Conservation (phyloP, 2,797 vertebrate species). For the Holocentrus rufus region DNA sequence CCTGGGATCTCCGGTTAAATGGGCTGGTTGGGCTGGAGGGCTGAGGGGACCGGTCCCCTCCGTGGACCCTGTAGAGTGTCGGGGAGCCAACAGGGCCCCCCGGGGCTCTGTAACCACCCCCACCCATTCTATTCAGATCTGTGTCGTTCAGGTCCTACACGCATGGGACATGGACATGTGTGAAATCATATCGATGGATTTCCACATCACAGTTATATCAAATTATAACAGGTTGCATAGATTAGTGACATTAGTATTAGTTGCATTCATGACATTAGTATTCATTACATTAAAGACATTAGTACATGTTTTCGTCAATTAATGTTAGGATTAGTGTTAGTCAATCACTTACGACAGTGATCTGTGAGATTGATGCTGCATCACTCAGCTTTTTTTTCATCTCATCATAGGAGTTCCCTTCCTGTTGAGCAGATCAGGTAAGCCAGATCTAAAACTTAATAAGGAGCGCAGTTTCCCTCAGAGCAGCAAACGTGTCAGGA, state of each 20-base stretch:
- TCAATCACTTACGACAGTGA: slow-evolving; percentile 86
- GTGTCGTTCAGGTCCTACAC: slow-evolving; percentile 84
- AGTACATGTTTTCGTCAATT: slow-evolving; percentile 13
- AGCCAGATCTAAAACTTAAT: slow-evolving; percentile 41
- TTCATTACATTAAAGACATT: background rate
- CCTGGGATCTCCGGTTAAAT: background rate
- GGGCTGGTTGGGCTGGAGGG: slow-evolving; percentile 46
- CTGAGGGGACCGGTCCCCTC: slow-evolving; percentile 48
- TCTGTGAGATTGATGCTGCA: slow-evolving; percentile 80
- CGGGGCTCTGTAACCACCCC: slow-evolving; percentile 68
- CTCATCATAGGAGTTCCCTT: slow-evolving; percentile 85
- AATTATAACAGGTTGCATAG: background rate
- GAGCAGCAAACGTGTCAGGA: slow-evolving; percentile 1
- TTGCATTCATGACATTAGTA: background rate
- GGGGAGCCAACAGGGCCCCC: slow-evolving; percentile 70
- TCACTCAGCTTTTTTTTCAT: slow-evolving; percentile 85
- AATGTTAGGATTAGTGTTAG: slow-evolving; percentile 40
- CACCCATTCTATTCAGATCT: slow-evolving; percentile 67
- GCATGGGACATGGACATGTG: background rate
- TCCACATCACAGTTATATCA: background rate
- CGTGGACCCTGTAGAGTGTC: slow-evolving; percentile 64
- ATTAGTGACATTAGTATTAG: slow-evolving; percentile 15
- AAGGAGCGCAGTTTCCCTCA: slow-evolving; percentile 25
- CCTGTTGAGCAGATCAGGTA: slow-evolving; percentile 78
- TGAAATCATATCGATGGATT: background rate